Base-by-base conservation (phyloP, 1,140 invertebrate species). In the Diachasma alloeum region DNA sequence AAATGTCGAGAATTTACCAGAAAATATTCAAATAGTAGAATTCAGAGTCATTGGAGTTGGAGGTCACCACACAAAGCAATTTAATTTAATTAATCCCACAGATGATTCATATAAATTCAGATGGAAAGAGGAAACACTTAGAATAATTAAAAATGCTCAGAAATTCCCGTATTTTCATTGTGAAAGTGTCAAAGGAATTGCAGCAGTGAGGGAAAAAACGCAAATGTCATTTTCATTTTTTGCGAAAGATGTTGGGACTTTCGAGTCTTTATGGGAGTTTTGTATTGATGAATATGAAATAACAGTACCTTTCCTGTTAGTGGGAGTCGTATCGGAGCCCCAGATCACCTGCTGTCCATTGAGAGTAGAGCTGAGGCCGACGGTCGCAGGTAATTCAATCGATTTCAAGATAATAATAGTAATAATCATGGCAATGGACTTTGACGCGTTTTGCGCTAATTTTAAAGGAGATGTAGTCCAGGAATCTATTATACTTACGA, bases 31-130 rank as follows among this genome's bases (percentile, higher is more conserved):
- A 37, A 89, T 91, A 4, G 79, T 92, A 42, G 91, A 91, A 80
- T 90, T 91, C 75, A 89, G 90, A 48, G 88, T 91, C 15, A 78
- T 91, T 36, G 91, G 91, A 39, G 82, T 86, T 0, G 90, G 89
- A 24, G 69, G 69, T 0, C 82, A 77, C 53, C 82, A 84, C 53
- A 78, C 70, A 0, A 86, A 81, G 83, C 85, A 74, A 37, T 88
- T 90, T 67, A 70, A 81, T 59, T 77, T 89, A 11, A 82, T 89
- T 5, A 90, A 91, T 79, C 89, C 89, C 13, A 89, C 88, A 0
- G 80, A 72, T 3, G 81, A 90, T 36, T 81, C 81, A 46, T 90
- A 90, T 76, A 63, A 71, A 39, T 91, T 84, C 68, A 73, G 70
- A 2, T 90, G 89, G 87, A 79, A 31, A 15, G 82, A 86, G 63